Base-by-base conservation (phyloP, 2,797 vertebrate species). In the Poeciliopsis gracilis region DNA sequence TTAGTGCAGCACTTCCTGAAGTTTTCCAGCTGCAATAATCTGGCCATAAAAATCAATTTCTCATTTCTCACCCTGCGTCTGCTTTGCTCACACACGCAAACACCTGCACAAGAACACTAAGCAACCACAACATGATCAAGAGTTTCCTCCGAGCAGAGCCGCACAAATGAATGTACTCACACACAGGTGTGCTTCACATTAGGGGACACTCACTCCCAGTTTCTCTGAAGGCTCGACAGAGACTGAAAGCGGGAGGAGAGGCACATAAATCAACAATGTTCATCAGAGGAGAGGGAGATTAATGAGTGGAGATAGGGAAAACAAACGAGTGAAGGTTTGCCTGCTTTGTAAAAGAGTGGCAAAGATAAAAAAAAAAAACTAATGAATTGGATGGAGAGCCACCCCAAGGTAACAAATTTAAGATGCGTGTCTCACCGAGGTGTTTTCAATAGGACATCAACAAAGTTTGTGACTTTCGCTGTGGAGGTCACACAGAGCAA, bases 31-130 rank as follows among this genome's bases (percentile, higher is more conserved):
- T 75, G 7, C 72, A 79, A 47, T 61, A 23, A 75, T 79, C 41
- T 59, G 41, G 88, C 80, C 59, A 84, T 38, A 86, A 49, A 86
- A 87, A 87, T 75, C 66, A 72, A 87, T 89, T 77, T 46, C 25
- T 79, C 61, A 76, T 84, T 79, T 80, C 45, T 75, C 6, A 30
- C 33, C 70, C 43, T 46, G 30, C 46, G 16, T 0, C 76, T 71
- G 49, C 1, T 72, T 47, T 20, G 5, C 75, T 63, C 15, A 36
- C 69, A 59, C 59, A 30, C 36, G 25, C 25, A 72, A 30, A 55
- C 38, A 43, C 36, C 8, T 16, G 9, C n/a, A 45, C 73, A 74
- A 9, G 4, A 9, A 75, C 30, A 38, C 2, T 9, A n/a, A 2
- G 7, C 55, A 30, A 13, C 12, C 57, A 78, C 45, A 66, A 2